phyloP scores from a whole-genome alignment of 2,797 vertebrate genomes.

The Poeciliopsis turneri region DNA sequence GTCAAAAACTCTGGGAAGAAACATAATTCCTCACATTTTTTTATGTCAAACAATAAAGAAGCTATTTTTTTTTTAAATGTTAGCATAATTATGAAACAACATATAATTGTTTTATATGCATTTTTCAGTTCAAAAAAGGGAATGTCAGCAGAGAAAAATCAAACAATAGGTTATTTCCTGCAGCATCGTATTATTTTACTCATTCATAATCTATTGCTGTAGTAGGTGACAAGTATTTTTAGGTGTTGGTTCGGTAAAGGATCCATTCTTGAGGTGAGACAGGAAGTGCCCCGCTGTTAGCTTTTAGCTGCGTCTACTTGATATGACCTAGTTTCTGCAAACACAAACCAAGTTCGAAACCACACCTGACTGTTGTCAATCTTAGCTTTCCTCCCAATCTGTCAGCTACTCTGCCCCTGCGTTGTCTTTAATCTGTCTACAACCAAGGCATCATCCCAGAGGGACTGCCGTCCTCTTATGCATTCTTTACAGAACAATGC shows the following conservation, averaged over 20 bases:
- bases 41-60: background rate
- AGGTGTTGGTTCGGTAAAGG: background rate
- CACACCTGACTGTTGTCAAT: conserved; percentile 25
- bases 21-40: background rate
- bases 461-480: conserved; percentile 28
- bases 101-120: background rate
- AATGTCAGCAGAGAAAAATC: background rate
- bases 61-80: no score
- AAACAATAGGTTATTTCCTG: background rate
- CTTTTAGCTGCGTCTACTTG: no score
- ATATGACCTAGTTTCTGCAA: background rate
- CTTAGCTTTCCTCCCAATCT: conserved; percentile 11
- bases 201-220: background rate
- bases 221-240: background rate
- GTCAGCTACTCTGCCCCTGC: background rate
- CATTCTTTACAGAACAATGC: conserved; percentile 37
- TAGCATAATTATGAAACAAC: background rate
- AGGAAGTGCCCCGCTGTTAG: background rate
- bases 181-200: background rate
- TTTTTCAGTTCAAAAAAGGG: no score
- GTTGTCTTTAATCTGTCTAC: conserved; percentile 5
- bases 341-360: conserved; percentile 1
- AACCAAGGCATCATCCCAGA: background rate
- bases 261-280: background rate
- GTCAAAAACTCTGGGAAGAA: no score